Percentiles rank a stretch among this genome's conserved stretches.
Conservation (phyloP, 2,797 vertebrate genomes). For the Tragopan temminckii region DNA sequence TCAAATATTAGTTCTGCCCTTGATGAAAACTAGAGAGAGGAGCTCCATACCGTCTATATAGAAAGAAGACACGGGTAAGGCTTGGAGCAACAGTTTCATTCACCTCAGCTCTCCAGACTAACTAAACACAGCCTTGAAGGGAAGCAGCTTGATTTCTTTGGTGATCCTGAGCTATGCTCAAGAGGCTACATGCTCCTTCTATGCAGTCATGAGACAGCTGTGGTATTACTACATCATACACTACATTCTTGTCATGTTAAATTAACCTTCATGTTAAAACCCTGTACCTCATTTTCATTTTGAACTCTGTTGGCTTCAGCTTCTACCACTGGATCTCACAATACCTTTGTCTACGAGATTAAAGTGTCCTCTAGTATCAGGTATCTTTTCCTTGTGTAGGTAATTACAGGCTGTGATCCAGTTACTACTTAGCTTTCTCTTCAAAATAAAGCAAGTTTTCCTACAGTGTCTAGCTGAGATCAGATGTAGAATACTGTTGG, state of each 20-base stretch:
- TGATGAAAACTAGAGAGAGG: background rate
- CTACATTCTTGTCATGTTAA: background rate
- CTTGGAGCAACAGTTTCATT: background rate
- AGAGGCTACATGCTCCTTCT: background rate
- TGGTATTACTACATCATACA: background rate
- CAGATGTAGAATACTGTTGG: background rate
- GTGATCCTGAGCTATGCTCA: accelerated
- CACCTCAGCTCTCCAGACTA: background rate
- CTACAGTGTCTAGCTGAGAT: background rate
- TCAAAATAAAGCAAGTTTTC: constrained; percentile 3
- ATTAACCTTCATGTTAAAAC: background rate
- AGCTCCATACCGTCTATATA: background rate
- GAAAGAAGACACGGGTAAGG: background rate
- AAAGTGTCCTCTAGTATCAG: background rate
- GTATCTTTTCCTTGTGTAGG: background rate
- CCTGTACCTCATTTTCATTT: background rate
- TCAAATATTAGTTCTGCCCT: background rate
- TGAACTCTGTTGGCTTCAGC: background rate
- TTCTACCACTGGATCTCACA: background rate
- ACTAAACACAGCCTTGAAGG: background rate
- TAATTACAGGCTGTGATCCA: constrained; percentile 14
- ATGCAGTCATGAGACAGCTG: background rate
- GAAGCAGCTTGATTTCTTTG: background rate
- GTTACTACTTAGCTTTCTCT: constrained; percentile 24
- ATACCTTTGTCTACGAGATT: constrained; percentile 30